Evolutionary conservation across 2,888 invertebrate species (phyloP).

Genomic region (Pyrochroa serraticornis): DNA sequence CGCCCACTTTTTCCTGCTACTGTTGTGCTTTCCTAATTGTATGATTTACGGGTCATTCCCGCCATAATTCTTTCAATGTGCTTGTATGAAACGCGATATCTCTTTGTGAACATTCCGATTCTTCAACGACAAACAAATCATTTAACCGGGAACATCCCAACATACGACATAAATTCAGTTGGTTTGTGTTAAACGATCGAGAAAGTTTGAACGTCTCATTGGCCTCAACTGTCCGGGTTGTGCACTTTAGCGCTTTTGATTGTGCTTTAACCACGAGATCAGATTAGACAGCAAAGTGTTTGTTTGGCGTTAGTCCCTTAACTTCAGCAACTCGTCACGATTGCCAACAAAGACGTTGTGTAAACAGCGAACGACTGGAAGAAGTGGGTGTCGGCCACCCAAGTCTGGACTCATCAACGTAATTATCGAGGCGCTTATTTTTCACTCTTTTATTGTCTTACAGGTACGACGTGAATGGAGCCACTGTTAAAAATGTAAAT

Average conservation of each 20-base stretch:
- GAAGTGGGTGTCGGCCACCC: conserved; percentile 27
- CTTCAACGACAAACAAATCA: conserved; percentile 15
- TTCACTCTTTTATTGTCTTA: conserved; percentile 9
- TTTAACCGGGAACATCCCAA: conserved; percentile 2
- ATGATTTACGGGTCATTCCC: conserved; percentile 1
- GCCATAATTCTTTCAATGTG: conserved; percentile 5
- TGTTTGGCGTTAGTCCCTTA: conserved; percentile 35
- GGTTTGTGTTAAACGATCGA: conserved; percentile 5
- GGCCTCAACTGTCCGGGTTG: too few species aligned
- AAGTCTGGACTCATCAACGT: conserved; percentile 25
- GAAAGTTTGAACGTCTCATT: background rate
- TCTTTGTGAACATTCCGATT: conserved; percentile 2
- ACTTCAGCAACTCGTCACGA: conserved; percentile 29
- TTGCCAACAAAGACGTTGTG: conserved; percentile 27
- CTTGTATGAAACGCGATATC: conserved; percentile 8
- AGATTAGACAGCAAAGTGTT: conserved; percentile 43
- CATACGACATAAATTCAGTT: conserved; percentile 5
- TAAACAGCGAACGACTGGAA: conserved; percentile 24
- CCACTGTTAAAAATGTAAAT: conserved; percentile 37
- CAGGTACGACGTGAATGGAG: conserved; percentile 3
- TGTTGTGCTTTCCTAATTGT: conserved; percentile 1
- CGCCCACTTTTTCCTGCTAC: background rate
- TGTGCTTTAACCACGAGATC: conserved; percentile 39
- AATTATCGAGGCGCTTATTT: conserved; percentile 19
- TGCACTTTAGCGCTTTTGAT: conserved; percentile 11